Base-by-base conservation (phyloP, 2,113 vertebrate genomes). In the Strigops habroptila region DNA sequence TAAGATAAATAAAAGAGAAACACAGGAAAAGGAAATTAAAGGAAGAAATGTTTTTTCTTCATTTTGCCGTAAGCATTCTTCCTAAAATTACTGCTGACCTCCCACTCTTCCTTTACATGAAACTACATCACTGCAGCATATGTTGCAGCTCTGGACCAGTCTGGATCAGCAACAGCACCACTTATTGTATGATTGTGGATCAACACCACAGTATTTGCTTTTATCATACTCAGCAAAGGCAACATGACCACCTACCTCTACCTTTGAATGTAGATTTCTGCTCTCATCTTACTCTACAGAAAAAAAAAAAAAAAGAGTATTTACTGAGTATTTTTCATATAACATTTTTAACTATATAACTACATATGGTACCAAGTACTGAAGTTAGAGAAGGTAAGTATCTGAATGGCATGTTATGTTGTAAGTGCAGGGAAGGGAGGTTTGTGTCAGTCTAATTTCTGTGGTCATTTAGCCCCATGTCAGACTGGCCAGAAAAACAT, bases 111-210 rank as follows among this genome's bases (percentile, higher is more conserved):
- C 7, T 59, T 77, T 69, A 80, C 9, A 6, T 62, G 57, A 71
- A 77, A 35, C 27, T 35, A 14, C 25, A 41, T 37, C 57, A 75
- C 10, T 59, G 28, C 11, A 75, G 60, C 11, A 5, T 18, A 8
- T 62, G 27, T 53, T 55, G 33, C 73, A 49, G 24, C 37, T 90
- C 41, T 62, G n/a, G 16, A 60, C 33, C 60, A 41, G 28, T 71
- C 21, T 86, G 39, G 69, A 85, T 30, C 55, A 93, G 43, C 46
- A 89, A 70, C 55, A 91, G 24, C 46, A 71, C 5, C 41, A 52
- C 0, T 1, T 31, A 19, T 13, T 10, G 39, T 25, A 35, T 0
- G 13, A 23, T 1, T 37, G 41, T 55, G 23, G 18, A 73, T 86
- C 73, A 91, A 33, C 35, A 64, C 39, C 10, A 53, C 11, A 24